A percentile compares a stretch with the other conserved stretches of the same genome.
Conservation (phyloP, 2,888 invertebrate species). For the Tenthredo scrophulariae region DNA sequence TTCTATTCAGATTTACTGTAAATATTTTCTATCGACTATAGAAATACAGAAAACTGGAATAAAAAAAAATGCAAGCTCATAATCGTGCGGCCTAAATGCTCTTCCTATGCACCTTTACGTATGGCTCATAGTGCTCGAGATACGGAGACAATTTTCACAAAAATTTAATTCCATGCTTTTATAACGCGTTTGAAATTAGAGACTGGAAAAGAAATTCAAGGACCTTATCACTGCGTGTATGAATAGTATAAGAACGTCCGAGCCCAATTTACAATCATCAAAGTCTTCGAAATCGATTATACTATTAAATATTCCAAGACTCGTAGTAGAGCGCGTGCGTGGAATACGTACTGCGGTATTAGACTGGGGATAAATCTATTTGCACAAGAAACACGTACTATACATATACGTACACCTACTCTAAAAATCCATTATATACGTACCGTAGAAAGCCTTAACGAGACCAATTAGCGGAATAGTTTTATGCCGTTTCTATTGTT, state of each 20-base stretch:
- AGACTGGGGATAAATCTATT: neutral
- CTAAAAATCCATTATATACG: constrained; percentile 10
- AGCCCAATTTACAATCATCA: neutral
- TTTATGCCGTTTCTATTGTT: constrained; percentile 25
- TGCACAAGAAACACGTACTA: constrained; percentile 35
- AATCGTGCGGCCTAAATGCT: neutral
- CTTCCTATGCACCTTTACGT: neutral
- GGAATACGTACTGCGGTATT: constrained; percentile 25
- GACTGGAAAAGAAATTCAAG: neutral
- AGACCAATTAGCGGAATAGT: constrained; percentile 42
- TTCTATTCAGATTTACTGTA: constrained; percentile 27
- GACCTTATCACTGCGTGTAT: neutral
- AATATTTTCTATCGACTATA: constrained; percentile 18
- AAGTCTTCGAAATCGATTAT: neutral
- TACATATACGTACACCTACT: neutral
- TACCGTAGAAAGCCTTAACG: neutral
- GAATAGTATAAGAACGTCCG: neutral
- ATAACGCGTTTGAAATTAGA: neutral
- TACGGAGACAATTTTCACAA: neutral
- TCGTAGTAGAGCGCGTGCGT: neutral
- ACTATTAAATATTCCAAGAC: constrained; percentile 5
- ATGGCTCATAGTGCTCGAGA: neutral
- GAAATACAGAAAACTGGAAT: neutral
- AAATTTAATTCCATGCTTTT: too few relatives aligned
- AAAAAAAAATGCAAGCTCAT: neutral